These are phyloP conservation scores for Neomicropteryx cornuta DNA, from an alignment of 1,140 invertebrate species.

Conservation along the genomic window DNA sequence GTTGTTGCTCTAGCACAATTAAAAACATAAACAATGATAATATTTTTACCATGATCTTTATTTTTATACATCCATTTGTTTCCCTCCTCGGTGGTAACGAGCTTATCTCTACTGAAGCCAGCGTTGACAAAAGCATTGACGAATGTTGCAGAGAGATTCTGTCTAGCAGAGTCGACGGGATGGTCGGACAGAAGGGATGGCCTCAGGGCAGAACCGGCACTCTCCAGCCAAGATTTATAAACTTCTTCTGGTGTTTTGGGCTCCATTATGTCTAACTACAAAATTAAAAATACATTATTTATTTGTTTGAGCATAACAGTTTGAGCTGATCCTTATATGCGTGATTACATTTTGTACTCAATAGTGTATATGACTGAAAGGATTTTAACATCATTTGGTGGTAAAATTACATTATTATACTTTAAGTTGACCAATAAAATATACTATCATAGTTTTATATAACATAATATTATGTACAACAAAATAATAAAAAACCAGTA, in stretches of 20 bases:
- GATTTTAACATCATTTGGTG: background rate
- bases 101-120: conserved; percentile 94
- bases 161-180: conserved; percentile 85
- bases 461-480: no score
- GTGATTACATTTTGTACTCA: background rate
- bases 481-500: no score
- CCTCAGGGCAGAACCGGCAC: conserved; percentile 69
- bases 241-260: conserved; percentile 99
- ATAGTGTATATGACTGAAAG: background rate
- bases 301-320: background rate
- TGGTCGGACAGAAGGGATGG: conserved; percentile 54
- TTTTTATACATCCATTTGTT: conserved; percentile 99
- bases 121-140: conserved; percentile 99
- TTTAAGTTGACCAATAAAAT: no score
- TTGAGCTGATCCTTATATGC: background rate
- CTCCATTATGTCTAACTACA: conserved; percentile 94
- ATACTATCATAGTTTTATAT: no score
- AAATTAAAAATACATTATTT: conserved; percentile 7
- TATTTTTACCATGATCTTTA: conserved; percentile 84
- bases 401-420: no score
- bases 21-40: no score
- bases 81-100: conserved; percentile 91
- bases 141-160: conserved; percentile 96
- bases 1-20: no score
- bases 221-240: conserved; percentile 97